phyloP scores from a whole-genome alignment of 2,888 invertebrate genomes.

The Portevinia maculata region DNA sequence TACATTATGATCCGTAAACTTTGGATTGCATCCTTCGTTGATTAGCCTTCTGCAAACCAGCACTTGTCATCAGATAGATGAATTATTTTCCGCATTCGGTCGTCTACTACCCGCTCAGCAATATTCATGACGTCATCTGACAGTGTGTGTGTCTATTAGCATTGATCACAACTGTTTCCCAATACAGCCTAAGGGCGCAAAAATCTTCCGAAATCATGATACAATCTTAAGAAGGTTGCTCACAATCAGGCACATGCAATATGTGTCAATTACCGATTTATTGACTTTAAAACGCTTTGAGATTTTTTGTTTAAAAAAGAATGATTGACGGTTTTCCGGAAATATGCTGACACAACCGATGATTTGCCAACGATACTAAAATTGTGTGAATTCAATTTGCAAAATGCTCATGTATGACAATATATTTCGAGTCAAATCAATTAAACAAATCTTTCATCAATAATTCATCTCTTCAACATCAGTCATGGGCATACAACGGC shows the following conservation, averaged over 20 bases:
- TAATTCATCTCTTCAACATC: constrained; percentile 22
- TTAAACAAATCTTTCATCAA: constrained; percentile 27
- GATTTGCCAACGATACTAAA: constrained; percentile 2
- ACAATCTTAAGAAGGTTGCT: constrained; percentile 4
- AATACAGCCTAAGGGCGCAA: constrained; percentile 21
- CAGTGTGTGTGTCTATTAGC: neutral
- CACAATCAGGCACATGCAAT: neutral
- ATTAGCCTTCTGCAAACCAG: too few species aligned
- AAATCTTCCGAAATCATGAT: neutral
- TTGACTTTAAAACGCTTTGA: neutral
- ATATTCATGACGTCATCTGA: too few species aligned
- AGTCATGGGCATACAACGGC: constrained; percentile 9
- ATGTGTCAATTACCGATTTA: neutral
- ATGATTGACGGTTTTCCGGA: neutral
- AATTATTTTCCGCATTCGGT: too few species aligned
- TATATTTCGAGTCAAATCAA: constrained; percentile 4
- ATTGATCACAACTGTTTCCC: constrained; percentile 2
- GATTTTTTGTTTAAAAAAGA: neutral
- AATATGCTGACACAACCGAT: neutral
- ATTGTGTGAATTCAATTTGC: constrained; percentile 1
- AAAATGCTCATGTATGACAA: neutral
- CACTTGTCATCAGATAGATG: too few species aligned
- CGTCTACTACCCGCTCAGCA: too few species aligned
- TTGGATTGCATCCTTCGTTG: too few species aligned
- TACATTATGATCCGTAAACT: too few species aligned